phyloP scores from a whole-genome alignment of 1,140 invertebrate genomes.

The Pseudomyrmex pallidus region DNA sequence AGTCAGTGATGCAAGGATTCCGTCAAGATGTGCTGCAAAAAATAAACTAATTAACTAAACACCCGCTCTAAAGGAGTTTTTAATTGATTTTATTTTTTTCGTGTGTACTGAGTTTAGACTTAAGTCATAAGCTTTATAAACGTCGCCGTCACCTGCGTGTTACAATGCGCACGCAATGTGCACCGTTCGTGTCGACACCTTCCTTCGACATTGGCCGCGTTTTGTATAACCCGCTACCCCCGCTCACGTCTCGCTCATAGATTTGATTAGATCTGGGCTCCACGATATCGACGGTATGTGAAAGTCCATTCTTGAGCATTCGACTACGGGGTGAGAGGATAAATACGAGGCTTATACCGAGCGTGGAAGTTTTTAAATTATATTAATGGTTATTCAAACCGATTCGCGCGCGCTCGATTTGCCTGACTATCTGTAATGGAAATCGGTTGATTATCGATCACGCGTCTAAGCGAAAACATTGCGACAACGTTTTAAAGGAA shows the following conservation, averaged over 20 bases:
- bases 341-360: constrained; percentile 48
- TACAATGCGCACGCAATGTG: constrained; percentile 20
- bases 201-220: constrained; percentile 53
- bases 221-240: neutral
- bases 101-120: too few relatives aligned
- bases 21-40: too few relatives aligned
- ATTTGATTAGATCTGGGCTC: constrained; percentile 41
- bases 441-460: constrained; percentile 6
- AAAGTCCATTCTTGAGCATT: constrained; percentile 54
- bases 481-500: neutral
- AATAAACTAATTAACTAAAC: too few relatives aligned
- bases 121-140: too few relatives aligned
- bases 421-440: constrained; percentile 9
- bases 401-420: constrained; percentile 21
- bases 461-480: constrained; percentile 11
- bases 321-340: constrained; percentile 4
- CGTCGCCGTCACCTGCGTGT: constrained; percentile 36
- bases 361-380: constrained; percentile 44
- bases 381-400: constrained; percentile 43
- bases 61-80: too few relatives aligned
- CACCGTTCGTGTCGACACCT: constrained; percentile 35
- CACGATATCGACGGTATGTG: constrained; percentile 48
- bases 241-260: constrained; percentile 27
- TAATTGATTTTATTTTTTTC: too few relatives aligned
- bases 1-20: too few relatives aligned